Evolutionary conservation across 2,113 vertebrate species (phyloP).

Genomic region (Aphyosemion australe): DNA sequence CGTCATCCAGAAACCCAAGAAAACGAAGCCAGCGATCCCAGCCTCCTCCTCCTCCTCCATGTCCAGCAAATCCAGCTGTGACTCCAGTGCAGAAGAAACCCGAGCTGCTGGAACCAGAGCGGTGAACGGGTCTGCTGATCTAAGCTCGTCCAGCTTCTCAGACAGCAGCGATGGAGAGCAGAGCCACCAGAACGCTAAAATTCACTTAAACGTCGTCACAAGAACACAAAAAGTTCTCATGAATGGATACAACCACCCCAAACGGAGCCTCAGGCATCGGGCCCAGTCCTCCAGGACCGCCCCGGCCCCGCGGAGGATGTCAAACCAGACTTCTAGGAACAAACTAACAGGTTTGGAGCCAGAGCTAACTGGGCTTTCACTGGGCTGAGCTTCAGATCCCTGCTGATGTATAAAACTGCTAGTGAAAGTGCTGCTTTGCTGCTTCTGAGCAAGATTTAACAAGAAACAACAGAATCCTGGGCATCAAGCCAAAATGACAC

Average conservation of each 20-base stretch:
- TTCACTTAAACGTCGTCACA: not conserved
- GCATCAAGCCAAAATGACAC: not conserved
- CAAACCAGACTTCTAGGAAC: not conserved
- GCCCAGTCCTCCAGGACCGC: not conserved
- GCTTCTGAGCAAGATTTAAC: conserved; percentile 10
- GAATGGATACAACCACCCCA: not conserved
- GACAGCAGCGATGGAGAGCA: conserved; percentile 32
- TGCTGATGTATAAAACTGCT: not conserved
- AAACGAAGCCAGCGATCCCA: conserved; percentile 10
- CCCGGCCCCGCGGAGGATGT: not conserved
- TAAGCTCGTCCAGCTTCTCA: conserved; percentile 10
- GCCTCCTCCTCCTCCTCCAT: conserved; percentile 7
- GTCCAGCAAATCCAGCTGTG: conserved; percentile 15
- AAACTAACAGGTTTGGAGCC: not conserved
- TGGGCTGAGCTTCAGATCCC: conserved; percentile 16
- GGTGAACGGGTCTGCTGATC: not conserved
- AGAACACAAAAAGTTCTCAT: not conserved
- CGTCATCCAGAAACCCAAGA: conserved; percentile 42
- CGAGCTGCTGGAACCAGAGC: not conserved
- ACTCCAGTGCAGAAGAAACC: not conserved
- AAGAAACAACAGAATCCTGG: not conserved
- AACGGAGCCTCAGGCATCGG: not conserved
- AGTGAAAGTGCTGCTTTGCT: not conserved
- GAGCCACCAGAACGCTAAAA: not conserved
- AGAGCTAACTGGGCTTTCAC: not conserved